Evolutionary conservation across 2,888 invertebrate genomes (phyloP).

Genomic region (Cerceris ruficornis): DNA sequence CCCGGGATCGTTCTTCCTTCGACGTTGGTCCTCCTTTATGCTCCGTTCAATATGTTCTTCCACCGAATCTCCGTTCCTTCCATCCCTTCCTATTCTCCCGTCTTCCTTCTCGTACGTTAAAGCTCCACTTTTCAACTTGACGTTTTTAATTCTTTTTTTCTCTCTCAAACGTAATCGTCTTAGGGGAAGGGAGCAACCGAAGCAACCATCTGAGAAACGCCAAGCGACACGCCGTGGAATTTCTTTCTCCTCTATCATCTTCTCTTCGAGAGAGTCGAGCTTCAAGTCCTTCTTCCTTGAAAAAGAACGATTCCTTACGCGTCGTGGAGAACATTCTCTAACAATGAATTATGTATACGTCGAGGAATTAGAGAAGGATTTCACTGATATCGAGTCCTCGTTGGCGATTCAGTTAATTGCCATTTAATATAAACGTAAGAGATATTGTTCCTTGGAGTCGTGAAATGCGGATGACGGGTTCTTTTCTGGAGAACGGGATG

Average conservation of each 20-base stretch:
- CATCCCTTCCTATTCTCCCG: not conserved
- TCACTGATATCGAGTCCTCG: too few relatives aligned
- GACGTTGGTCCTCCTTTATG: conserved; percentile 58
- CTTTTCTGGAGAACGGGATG: too few relatives aligned
- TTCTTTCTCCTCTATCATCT: not conserved
- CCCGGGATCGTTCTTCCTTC: conserved; percentile 49
- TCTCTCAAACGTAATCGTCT: conserved; percentile 72
- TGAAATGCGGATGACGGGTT: too few relatives aligned
- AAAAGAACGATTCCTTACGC: too few relatives aligned
- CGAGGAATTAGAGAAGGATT: too few relatives aligned
- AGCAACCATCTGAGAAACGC: conserved; percentile 43
- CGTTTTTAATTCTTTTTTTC: conserved; percentile 74
- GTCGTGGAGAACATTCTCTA: too few relatives aligned
- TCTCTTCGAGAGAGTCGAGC: not conserved
- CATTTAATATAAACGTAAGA: too few relatives aligned
- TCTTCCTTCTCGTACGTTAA: conserved; percentile 41
- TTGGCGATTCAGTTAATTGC: too few relatives aligned
- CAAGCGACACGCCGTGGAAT: conserved; percentile 29
- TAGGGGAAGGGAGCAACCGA: conserved; percentile 49
- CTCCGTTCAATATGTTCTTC: conserved; percentile 72
- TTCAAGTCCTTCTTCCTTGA: too few relatives aligned
- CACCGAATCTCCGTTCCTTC: conserved; percentile 33
- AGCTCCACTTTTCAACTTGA: conserved; percentile 76
- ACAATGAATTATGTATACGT: too few relatives aligned
- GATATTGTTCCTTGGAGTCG: too few relatives aligned